phyloP scores from a whole-genome alignment of 2,888 invertebrate genomes.

The Lottia scabra region DNA sequence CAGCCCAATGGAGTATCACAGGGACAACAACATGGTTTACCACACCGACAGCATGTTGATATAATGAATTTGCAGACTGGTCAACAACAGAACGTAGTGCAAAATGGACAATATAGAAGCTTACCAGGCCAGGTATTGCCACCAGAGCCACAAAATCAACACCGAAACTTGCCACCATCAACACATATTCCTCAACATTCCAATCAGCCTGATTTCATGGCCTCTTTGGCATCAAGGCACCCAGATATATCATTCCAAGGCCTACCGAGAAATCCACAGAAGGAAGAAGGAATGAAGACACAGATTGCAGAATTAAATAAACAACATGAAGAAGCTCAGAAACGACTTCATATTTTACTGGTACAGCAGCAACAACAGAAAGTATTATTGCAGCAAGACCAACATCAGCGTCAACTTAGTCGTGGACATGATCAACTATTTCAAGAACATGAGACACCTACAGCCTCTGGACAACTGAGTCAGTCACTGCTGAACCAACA shows the following conservation, averaged over 20 bases:
- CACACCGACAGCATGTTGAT: too few species aligned
- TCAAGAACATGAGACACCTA: conserved; percentile 15
- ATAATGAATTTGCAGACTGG: neutral
- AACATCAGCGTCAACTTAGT: conserved; percentile 24
- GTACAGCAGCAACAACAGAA: conserved; percentile 37
- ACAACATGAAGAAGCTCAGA: conserved; percentile 63
- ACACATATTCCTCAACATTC: too few species aligned
- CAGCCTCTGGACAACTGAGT: conserved; percentile 7
- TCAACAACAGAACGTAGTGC: neutral
- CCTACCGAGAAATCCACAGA: conserved; percentile 26
- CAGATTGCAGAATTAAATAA: conserved; percentile 61
- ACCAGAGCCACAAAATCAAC: neutral
- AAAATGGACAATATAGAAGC: neutral
- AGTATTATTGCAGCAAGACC: conserved; percentile 18
- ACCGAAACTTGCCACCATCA: neutral
- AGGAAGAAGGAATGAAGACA: conserved; percentile 36
- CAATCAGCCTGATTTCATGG: too few species aligned
- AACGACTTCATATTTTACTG: conserved; percentile 44
- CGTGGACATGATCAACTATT: conserved; percentile 29
- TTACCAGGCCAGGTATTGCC: neutral
- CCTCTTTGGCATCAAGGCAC: neutral
- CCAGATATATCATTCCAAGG: neutral
- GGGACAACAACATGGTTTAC: neutral
- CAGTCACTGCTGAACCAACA: conserved; percentile 1
- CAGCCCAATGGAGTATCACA: neutral